Evolutionary conservation across 2,113 vertebrate genomes (phyloP).

Genomic region (Campylomormyrus numenius): DNA sequence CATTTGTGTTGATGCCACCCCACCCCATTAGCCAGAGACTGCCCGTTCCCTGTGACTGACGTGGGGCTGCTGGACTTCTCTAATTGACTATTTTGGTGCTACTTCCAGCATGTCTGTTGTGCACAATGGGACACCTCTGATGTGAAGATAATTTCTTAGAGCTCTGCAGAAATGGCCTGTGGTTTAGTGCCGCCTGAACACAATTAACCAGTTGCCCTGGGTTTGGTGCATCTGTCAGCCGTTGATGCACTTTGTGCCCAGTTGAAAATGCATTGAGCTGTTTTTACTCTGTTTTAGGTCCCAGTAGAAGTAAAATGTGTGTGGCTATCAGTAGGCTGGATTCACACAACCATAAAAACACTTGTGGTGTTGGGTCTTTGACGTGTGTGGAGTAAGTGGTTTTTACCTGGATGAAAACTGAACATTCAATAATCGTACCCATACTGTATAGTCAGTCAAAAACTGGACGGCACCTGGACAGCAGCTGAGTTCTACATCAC

Average conservation of each 20-base stretch:
- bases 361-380: not conserved
- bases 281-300: not conserved
- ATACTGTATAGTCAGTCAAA: not conserved
- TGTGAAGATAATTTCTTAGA: constrained; percentile 47
- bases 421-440: not conserved
- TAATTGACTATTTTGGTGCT: constrained; percentile 54
- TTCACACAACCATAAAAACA: not conserved
- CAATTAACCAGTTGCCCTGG: constrained; percentile 51
- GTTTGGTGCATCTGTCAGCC: constrained; percentile 22
- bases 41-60: constrained; percentile 22
- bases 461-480: not conserved
- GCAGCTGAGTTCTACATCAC: not conserved
- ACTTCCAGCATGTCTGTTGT: constrained; percentile 43
- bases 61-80: constrained; percentile 40
- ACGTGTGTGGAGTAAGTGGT: not conserved
- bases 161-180: constrained; percentile 38
- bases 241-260: constrained; percentile 29
- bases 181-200: constrained; percentile 39
- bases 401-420: not conserved
- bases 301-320: not conserved
- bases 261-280: not conserved
- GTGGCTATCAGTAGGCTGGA: not conserved
- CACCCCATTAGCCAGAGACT: not conserved
- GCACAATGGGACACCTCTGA: constrained; percentile 40
- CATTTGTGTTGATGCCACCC: not conserved